Evolutionary conservation across 2,888 invertebrate species (phyloP), one percentile per base, ranked within the genome.

Genomic region (Phortica magna): DNA sequence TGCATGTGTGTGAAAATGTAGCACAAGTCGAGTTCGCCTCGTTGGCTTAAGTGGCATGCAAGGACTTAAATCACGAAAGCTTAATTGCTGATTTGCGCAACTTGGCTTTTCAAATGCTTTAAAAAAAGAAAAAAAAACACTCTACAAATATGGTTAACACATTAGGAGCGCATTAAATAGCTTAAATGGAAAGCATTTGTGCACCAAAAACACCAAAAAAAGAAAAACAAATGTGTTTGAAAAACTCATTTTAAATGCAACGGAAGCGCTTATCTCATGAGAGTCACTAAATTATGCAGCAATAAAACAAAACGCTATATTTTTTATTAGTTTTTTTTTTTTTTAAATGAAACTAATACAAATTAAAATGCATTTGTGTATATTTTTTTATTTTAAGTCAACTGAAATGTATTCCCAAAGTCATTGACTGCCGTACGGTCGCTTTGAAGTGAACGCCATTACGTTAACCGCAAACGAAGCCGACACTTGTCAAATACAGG

Each of bases 21-120:
- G 61, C 61, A 41, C 70, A 70, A 43, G 70, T 48, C 43, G 17
- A 19, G 19, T 42, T 68, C 22, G 48, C 59, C 59, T n/a, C 41
- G 39, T 73, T 61, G 59, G 14, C 64, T 74, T 43, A 74, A 74
- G 65, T 74, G 74, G 64, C 74, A 64, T 61, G 65, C 39, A 42
- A 61, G 74, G 64, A 74, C 64, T 74, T 65, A 59, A 64, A 43
- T 74, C 61, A 70, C 31, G 12, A 65, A 31, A n/a, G 41, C 22
- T 41, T 65, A n/a, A 65, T 65, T 39, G 65, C 65, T 41, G n/a
- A 41, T 14, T n/a, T 10, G 31, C 22, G 39, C 65, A 39, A 65
- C 7, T 22, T 65, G 65, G 10, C 42, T 10, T 10, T 7, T 12
- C 10, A 39, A 14, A 48, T 1, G 31, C 65, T 31, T 7, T 1